Evolutionary conservation across 2,113 vertebrate genomes (phyloP).

Genomic region (Misgurnus mizolepis): DNA sequence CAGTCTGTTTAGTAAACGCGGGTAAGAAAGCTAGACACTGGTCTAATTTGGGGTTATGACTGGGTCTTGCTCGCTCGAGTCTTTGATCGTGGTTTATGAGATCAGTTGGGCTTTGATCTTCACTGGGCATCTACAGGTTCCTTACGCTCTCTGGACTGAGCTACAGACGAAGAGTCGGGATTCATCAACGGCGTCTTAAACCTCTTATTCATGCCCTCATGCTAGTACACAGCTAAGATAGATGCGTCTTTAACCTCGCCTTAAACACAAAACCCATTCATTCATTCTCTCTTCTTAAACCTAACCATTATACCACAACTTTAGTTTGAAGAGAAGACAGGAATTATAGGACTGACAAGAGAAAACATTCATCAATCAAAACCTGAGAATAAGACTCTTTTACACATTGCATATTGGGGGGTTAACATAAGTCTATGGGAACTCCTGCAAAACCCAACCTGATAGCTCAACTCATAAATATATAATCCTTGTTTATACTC

Average conservation of each 20-base stretch:
- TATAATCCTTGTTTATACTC: too few species aligned
- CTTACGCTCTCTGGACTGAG: not conserved
- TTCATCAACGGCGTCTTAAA: not conserved
- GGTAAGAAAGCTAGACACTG: conserved; percentile 26
- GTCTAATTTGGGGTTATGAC: conserved; percentile 61
- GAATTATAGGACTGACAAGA: too few species aligned
- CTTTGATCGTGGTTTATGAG: conserved; percentile 62
- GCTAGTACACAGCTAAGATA: too few species aligned
- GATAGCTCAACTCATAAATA: too few species aligned
- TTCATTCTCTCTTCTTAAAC: too few species aligned
- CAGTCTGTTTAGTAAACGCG: conserved; percentile 33
- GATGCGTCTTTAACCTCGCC: not conserved
- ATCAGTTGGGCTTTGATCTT: conserved; percentile 59
- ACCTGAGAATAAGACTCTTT: too few species aligned
- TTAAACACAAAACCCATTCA: conserved; percentile 2
- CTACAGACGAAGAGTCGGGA: not conserved
- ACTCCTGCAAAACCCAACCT: too few species aligned
- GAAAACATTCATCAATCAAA: too few species aligned
- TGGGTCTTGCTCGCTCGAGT: conserved; percentile 35
- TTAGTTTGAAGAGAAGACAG: too few species aligned
- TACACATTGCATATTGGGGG: too few species aligned
- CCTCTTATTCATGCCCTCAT: not conserved
- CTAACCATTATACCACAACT: too few species aligned
- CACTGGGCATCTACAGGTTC: conserved; percentile 48
- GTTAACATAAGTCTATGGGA: too few species aligned